These are phyloP conservation scores for Salmo trutta DNA, from an alignment of 2,797 vertebrate species.

Conservation along the genomic window DNA sequence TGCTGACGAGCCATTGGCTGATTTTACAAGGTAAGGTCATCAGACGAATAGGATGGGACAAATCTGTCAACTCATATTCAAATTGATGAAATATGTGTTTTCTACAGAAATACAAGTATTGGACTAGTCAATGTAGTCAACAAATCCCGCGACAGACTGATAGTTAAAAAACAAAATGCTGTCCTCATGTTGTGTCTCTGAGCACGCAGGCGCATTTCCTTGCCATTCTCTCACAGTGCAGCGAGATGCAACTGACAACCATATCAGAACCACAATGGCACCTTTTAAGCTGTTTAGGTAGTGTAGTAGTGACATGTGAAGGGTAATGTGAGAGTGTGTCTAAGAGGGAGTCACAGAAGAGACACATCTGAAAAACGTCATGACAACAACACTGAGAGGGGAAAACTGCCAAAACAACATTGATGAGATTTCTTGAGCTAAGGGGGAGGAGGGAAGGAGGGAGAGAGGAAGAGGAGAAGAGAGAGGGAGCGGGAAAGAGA, in stretches of 20 bases:
- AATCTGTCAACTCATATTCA: not conserved
- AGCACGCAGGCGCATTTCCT: not conserved
- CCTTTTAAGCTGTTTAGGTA: slow-evolving; percentile 23
- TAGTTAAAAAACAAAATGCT: not conserved
- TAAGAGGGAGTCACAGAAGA: not conserved
- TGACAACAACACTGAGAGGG: slow-evolving; percentile 35
- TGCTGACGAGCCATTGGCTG: slow-evolving; percentile 28
- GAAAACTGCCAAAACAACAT: too few species aligned
- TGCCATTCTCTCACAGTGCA: slow-evolving; percentile 16
- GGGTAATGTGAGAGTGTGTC: slow-evolving; percentile 14
- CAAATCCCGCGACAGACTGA: not conserved
- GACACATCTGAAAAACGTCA: slow-evolving; percentile 9
- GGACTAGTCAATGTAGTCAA: not conserved
- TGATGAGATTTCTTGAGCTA: not conserved
- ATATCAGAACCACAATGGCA: slow-evolving; percentile 37
- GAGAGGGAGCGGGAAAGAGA: slow-evolving; percentile 20
- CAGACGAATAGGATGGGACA: not conserved
- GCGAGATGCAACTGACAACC: slow-evolving; percentile 35
- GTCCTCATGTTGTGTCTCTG: not conserved
- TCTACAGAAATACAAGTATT: not conserved
- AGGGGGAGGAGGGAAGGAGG: not conserved
- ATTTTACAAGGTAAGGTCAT: slow-evolving; percentile 27
- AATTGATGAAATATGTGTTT: not conserved
- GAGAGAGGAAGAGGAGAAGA: slow-evolving; percentile 9
- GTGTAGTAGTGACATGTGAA: slow-evolving; percentile 47